Conservation (phyloP, 64 coral and sea anemone species). For the Acropora yongei region DNA sequence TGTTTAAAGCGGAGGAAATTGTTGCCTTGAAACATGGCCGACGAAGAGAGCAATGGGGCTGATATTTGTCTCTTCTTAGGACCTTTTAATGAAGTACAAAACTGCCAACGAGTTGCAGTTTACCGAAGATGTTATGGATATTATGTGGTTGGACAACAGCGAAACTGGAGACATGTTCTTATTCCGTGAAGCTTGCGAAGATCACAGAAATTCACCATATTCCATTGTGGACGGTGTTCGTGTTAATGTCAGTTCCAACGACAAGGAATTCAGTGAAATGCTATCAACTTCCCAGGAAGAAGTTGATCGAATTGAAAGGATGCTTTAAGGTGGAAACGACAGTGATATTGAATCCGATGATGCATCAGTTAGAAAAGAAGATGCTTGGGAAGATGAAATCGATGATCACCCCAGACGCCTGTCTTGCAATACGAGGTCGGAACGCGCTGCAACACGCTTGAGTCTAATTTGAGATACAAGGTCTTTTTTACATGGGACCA, state of each 20-base stretch:
- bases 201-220: conserved; percentile 29
- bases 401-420: background rate
- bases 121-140: conserved; percentile 23
- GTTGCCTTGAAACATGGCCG: conserved; percentile 50
- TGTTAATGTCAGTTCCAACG: background rate
- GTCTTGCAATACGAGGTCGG: background rate
- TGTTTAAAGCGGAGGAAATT: conserved; percentile 35
- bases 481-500: background rate
- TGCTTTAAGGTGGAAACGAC: conserved; percentile 33
- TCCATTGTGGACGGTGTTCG: conserved; percentile 42
- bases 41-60: conserved; percentile 31
- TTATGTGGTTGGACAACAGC: conserved; percentile 45
- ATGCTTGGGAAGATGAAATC: background rate
- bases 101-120: conserved; percentile 6
- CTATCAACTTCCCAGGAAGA: background rate
- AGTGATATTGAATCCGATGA: conserved; percentile 19
- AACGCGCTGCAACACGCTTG: background rate
- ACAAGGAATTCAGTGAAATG: background rate
- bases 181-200: conserved; percentile 28
- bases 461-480: background rate
- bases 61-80: conserved; percentile 47
- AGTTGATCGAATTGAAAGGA: too few relatives aligned
- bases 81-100: conserved; percentile 15
- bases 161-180: conserved; percentile 31
- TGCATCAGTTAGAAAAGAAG: background rate